phyloP scores from a whole-genome alignment of 2,797 vertebrate genomes.

The Urophycis tenuis region DNA sequence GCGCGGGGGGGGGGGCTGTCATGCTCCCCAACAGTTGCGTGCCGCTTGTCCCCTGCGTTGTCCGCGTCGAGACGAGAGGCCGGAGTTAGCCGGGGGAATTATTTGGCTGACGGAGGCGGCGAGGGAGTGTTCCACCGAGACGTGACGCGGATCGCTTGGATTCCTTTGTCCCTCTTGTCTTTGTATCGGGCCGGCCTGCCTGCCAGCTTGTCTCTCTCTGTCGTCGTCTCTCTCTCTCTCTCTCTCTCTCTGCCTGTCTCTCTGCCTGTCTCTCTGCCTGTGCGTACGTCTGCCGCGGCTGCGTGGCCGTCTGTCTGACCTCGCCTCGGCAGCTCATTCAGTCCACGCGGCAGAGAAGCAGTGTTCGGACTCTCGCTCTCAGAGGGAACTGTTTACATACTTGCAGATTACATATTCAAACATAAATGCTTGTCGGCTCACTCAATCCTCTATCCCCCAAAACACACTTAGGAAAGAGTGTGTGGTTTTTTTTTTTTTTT shows the following conservation, averaged over 20 bases:
- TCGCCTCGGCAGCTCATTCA: slow-evolving; percentile 36
- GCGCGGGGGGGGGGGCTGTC: too few species aligned
- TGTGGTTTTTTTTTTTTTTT: neutral
- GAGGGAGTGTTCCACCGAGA: slow-evolving; percentile 9
- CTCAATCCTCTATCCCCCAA: slow-evolving; percentile 19
- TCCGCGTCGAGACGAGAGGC: too few species aligned
- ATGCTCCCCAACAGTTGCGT: too few species aligned
- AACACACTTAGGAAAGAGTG: slow-evolving; percentile 9
- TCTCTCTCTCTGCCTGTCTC: neutral
- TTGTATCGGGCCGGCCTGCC: neutral
- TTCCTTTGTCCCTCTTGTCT: neutral
- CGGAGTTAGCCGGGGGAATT: too few species aligned
- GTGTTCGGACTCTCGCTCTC: slow-evolving; percentile 30
- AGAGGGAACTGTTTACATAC: slow-evolving; percentile 58
- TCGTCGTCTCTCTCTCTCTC: slow-evolving; percentile 6
- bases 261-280: slow-evolving; percentile 10
- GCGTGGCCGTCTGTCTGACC: slow-evolving; percentile 18
- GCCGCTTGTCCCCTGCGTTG: too few species aligned
- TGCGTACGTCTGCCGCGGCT: slow-evolving; percentile 24
- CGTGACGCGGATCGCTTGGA: too few species aligned
- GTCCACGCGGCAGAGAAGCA: slow-evolving; percentile 33
- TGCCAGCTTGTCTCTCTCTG: slow-evolving; percentile 8
- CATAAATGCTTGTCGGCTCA: slow-evolving; percentile 35
- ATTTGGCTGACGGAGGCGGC: too few species aligned
- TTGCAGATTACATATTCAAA: slow-evolving; percentile 47